Conservation (phyloP, 2,888 invertebrate species). For the Acleris sparsana region DNA sequence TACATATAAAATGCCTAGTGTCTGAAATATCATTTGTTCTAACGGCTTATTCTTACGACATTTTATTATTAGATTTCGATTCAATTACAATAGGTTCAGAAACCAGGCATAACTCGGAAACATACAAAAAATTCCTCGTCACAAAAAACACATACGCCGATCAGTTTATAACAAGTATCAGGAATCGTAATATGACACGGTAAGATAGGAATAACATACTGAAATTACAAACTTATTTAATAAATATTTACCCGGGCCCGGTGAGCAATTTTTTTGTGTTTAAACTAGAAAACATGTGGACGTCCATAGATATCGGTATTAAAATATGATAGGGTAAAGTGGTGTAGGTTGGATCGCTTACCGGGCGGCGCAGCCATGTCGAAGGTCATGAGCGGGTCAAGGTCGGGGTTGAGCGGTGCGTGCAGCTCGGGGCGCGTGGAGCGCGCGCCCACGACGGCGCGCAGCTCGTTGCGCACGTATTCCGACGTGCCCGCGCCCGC, state of each 20-base stretch:
- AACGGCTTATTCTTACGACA: too few relatives aligned
- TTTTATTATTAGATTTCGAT: too few relatives aligned
- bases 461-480: slow-evolving; percentile 95
- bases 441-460: slow-evolving; percentile 94
- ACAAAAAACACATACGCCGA: background rate
- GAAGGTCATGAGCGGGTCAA: slow-evolving; percentile 87
- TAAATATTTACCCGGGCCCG: background rate
- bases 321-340: background rate
- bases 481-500: slow-evolving; percentile 87
- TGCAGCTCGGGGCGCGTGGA: slow-evolving; percentile 82
- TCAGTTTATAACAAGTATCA: slow-evolving; percentile 1
- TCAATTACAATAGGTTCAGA: slow-evolving; percentile 1
- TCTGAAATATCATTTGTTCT: slow-evolving; percentile 1
- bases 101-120: slow-evolving; percentile 16
- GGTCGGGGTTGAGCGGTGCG: slow-evolving; percentile 82
- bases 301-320: too few relatives aligned
- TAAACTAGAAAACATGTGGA: background rate
- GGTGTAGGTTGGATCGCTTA: slow-evolving; percentile 44
- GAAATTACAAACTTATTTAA: background rate
- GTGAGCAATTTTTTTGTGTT: background rate
- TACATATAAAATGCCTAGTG: slow-evolving; percentile 23
- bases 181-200: background rate
- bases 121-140: background rate
- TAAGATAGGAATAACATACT: background rate
- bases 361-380: slow-evolving; percentile 86